Conservation (phyloP, 2,888 invertebrate species). For the Brenthis ino region DNA sequence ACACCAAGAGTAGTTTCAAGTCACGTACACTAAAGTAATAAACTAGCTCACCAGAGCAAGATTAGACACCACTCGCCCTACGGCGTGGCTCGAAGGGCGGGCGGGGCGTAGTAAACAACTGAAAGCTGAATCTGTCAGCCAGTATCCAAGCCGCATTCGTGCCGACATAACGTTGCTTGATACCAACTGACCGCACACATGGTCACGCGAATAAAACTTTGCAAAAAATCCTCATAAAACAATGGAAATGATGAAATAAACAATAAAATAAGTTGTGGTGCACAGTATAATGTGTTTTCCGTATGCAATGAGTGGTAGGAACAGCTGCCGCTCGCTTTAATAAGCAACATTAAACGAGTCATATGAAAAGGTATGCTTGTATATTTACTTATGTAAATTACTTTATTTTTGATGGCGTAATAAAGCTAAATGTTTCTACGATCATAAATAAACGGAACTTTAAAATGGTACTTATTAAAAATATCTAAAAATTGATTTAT, state of each 20-base stretch:
- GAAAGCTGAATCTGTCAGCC: constrained; percentile 35
- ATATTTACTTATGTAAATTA: constrained; percentile 8
- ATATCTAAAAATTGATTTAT: not conserved
- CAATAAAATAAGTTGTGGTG: not conserved
- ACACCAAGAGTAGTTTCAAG: constrained; percentile 18
- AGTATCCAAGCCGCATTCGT: constrained; percentile 33
- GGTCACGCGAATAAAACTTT: constrained; percentile 35
- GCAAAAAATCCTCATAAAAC: constrained; percentile 16
- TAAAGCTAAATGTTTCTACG: not conserved
- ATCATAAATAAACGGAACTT: not conserved
- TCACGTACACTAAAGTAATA: constrained; percentile 32
- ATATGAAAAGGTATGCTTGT: constrained; percentile 34
- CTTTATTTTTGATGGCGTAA: constrained; percentile 15
- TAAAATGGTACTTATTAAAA: not conserved
- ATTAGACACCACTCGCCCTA: constrained; percentile 36
- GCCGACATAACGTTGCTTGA: constrained; percentile 18
- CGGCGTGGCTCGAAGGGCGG: constrained; percentile 38
- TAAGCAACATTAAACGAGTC: constrained; percentile 31
- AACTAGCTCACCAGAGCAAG: constrained; percentile 23
- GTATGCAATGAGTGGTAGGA: constrained; percentile 27
- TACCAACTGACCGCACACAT: constrained; percentile 20
- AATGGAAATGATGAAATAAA: constrained; percentile 2
- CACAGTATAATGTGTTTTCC: constrained; percentile 15
- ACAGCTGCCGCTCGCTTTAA: constrained; percentile 28
- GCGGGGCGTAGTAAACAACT: constrained; percentile 43